Percentiles rank a stretch among this genome's conserved stretches.
Evolutionary conservation across 2,113 vertebrate genomes (phyloP).

Genomic region (Aspiorhynchus laticeps): DNA sequence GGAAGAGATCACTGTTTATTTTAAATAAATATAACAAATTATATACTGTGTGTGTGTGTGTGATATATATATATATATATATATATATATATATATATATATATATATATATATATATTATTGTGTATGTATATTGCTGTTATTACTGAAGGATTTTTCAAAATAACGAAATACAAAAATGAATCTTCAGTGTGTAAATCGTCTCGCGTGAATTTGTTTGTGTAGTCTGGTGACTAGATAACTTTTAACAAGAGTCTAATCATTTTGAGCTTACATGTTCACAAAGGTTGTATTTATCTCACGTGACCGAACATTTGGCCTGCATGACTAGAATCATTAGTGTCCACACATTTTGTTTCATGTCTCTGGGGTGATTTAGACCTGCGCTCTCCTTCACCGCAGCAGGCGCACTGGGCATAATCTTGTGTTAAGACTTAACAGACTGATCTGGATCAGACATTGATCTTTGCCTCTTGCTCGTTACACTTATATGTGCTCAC

Average conservation of each 20-base stretch:
- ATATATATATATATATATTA: too few relatives aligned
- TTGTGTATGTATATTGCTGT: too few relatives aligned
- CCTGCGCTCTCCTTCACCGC: not conserved
- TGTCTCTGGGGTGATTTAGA: constrained; percentile 26
- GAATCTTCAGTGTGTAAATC: not conserved
- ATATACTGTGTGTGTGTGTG: too few relatives aligned
- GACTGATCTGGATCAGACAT: constrained; percentile 41
- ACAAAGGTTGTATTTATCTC: not conserved
- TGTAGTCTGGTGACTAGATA: not conserved
- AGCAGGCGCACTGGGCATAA: constrained; percentile 3
- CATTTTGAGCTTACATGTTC: not conserved
- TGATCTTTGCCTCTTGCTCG: constrained; percentile 16
- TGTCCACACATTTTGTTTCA: constrained; percentile 21
- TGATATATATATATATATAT: too few relatives aligned
- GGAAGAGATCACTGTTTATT: too few relatives aligned
- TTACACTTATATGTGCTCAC: constrained; percentile 21
- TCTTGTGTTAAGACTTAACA: constrained; percentile 30
- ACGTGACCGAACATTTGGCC: constrained; percentile 8
- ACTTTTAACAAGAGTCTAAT: not conserved
- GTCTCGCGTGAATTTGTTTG: not conserved
- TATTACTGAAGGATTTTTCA: not conserved
- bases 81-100: too few relatives aligned
- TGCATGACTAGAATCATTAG: constrained; percentile 33
- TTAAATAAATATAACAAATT: too few relatives aligned
- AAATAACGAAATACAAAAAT: not conserved